Percentiles rank a stretch among this genome's conserved stretches.
Conservation (phyloP, 2,888 invertebrate species). For the Muschampia plurimacula region DNA sequence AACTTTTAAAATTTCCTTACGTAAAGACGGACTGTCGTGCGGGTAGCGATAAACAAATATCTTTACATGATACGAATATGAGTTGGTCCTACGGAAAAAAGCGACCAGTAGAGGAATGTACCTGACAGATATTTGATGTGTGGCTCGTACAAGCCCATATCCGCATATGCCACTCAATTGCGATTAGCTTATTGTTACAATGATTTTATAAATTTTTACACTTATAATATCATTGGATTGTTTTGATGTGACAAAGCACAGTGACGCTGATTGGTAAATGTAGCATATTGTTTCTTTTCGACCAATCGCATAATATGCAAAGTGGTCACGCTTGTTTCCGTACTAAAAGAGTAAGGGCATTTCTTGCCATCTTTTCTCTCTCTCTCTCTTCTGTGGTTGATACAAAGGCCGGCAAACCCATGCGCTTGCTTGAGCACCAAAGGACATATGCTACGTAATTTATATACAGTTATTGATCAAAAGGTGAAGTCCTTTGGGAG, state of each 20-base stretch:
- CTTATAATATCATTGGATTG: no score
- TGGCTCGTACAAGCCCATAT: no score
- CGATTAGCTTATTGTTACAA: no score
- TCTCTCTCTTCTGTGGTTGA: constrained; percentile 32
- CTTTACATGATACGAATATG: constrained; percentile 36
- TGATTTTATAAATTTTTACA: no score
- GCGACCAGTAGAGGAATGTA: no score
- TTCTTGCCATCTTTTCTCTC: background rate
- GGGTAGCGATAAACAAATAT: constrained; percentile 57
- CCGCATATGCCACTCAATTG: no score
- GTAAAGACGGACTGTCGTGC: constrained; percentile 48
- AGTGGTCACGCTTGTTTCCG: background rate
- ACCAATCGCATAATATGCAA: background rate
- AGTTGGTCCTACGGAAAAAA: no score
- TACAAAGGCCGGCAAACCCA: constrained; percentile 72
- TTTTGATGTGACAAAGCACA: no score
- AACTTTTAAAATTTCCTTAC: constrained; percentile 46
- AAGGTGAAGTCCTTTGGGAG: constrained; percentile 81
- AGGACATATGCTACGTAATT: constrained; percentile 84
- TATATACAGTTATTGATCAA: constrained; percentile 86
- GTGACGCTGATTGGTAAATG: background rate
- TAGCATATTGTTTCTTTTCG: background rate
- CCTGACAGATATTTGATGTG: no score
- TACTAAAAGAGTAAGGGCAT: background rate
- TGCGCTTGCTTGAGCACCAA: constrained; percentile 76